Conservation (phyloP, 2,113 vertebrate species). For the Numida meleagris region DNA sequence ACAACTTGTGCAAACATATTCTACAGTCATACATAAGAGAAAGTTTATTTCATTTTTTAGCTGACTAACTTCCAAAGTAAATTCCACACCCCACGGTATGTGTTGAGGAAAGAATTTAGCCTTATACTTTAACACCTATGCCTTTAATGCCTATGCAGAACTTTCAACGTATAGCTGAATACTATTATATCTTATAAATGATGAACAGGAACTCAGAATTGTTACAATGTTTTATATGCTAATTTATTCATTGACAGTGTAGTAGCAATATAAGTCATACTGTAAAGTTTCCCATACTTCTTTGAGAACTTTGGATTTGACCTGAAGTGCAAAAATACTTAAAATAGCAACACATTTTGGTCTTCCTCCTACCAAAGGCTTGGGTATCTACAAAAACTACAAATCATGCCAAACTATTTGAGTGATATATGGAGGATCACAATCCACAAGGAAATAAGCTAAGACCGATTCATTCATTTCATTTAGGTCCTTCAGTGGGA, state of each 20-base stretch:
- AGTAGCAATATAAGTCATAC: background rate
- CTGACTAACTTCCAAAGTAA: background rate
- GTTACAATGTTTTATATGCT: slow-evolving; percentile 52
- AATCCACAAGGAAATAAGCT: slow-evolving; percentile 50
- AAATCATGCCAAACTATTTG: slow-evolving; percentile 60
- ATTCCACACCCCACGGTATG: background rate
- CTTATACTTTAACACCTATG: background rate
- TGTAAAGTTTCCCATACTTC: slow-evolving; percentile 22
- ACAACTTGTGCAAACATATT: background rate
- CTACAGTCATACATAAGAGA: background rate
- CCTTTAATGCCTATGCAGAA: background rate
- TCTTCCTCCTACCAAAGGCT: slow-evolving; percentile 40
- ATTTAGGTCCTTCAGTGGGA: slow-evolving; percentile 51
- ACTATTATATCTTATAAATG: slow-evolving; percentile 19
- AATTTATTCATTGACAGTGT: slow-evolving; percentile 35
- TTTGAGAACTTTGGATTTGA: slow-evolving; percentile 34
- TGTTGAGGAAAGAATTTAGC: background rate
- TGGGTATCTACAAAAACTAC: slow-evolving; percentile 33
- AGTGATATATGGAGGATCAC: slow-evolving; percentile 53
- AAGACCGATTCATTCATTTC: slow-evolving; percentile 58
- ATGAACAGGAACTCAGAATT: slow-evolving; percentile 14
- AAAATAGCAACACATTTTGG: slow-evolving; percentile 38
- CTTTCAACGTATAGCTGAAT: background rate
- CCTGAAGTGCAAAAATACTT: slow-evolving; percentile 25
- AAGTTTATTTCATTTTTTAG: slow-evolving; percentile 12